Conservation (phyloP, 2,797 vertebrate species). For the Chromis chromis region DNA sequence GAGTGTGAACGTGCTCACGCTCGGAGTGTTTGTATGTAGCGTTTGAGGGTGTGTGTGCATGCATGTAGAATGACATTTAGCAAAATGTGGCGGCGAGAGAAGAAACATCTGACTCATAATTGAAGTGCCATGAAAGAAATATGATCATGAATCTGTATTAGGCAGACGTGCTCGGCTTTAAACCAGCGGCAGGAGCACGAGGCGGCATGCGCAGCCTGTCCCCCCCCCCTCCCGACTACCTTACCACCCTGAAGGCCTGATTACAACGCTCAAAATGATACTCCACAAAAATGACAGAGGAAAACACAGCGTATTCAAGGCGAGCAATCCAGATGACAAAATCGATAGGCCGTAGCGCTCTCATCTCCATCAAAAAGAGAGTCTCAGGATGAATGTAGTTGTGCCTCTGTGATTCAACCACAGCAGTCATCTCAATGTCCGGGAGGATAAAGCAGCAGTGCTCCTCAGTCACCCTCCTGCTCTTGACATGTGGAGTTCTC, state of each 20-base stretch:
- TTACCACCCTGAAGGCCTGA: slow-evolving; percentile 61
- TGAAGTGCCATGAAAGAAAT: slow-evolving; percentile 83
- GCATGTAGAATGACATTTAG: slow-evolving; percentile 82
- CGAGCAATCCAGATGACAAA: slow-evolving; percentile 66
- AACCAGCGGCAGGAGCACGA: slow-evolving; percentile 46
- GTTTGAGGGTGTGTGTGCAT: slow-evolving; percentile 63
- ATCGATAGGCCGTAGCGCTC: slow-evolving; percentile 69
- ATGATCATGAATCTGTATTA: slow-evolving; percentile 76
- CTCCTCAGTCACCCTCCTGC: slow-evolving; percentile 31
- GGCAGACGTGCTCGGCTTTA: slow-evolving; percentile 65
- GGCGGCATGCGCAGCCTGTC: slow-evolving; percentile 36
- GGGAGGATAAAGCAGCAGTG: slow-evolving; percentile 48
- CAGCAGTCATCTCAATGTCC: slow-evolving; percentile 68
- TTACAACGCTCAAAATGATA: slow-evolving; percentile 66
- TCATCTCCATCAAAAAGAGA: slow-evolving; percentile 72
- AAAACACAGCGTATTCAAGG: slow-evolving; percentile 60
- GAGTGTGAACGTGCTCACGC: slow-evolving; percentile 21
- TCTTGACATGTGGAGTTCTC: slow-evolving; percentile 43
- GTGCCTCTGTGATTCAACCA: slow-evolving; percentile 58
- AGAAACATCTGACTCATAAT: slow-evolving; percentile 84
- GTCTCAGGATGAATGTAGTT: slow-evolving; percentile 61
- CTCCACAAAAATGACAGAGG: slow-evolving; percentile 62
- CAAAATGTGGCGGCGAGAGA: slow-evolving; percentile 69
- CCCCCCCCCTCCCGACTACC: slow-evolving; percentile 25
- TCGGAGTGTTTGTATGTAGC: slow-evolving; percentile 27